These are phyloP conservation scores for Pristionchus fissidentatus DNA, from an alignment of 2,888 invertebrate species.

Conservation along the genomic window DNA sequence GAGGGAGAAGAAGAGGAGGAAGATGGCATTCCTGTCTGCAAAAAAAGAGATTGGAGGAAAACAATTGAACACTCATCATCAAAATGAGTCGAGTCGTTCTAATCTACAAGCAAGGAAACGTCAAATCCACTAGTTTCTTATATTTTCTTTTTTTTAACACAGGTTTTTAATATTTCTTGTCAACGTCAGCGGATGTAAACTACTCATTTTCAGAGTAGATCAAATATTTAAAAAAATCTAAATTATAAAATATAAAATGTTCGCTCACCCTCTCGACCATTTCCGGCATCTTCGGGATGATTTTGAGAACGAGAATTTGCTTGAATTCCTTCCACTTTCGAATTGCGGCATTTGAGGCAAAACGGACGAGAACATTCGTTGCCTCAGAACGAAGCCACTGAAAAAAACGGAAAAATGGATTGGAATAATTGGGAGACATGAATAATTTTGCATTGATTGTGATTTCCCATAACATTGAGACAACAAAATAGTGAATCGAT, in stretches of 20 bases:
- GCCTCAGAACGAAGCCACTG: slow-evolving; percentile 63
- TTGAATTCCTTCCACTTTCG: slow-evolving; percentile 28
- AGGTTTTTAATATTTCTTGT: too few species aligned
- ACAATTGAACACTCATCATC: too few species aligned
- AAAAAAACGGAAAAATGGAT: slow-evolving; percentile 23
- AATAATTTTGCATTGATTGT: not conserved
- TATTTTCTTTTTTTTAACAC: too few species aligned
- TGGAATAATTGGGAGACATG: not conserved
- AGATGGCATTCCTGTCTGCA: slow-evolving; percentile 54
- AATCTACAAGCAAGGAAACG: too few species aligned
- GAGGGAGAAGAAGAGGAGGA: slow-evolving; percentile 50
- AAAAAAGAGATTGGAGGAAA: too few species aligned
- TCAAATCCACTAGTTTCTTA: too few species aligned
- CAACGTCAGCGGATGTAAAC: too few species aligned
- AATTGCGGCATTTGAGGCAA: not conserved
- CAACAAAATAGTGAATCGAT: not conserved
- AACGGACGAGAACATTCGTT: slow-evolving; percentile 54
- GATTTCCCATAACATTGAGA: not conserved
- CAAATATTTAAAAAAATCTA: not conserved
- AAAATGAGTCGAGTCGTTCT: too few species aligned
- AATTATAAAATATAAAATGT: not conserved
- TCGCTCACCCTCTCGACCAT: slow-evolving; percentile 11
- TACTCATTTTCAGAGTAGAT: too few species aligned
- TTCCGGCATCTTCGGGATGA: not conserved
- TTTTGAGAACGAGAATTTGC: not conserved